A percentile compares a stretch with the other conserved stretches of the same genome.
Conservation (phyloP, 2,113 vertebrate genomes). For the Galemys pyrenaicus region DNA sequence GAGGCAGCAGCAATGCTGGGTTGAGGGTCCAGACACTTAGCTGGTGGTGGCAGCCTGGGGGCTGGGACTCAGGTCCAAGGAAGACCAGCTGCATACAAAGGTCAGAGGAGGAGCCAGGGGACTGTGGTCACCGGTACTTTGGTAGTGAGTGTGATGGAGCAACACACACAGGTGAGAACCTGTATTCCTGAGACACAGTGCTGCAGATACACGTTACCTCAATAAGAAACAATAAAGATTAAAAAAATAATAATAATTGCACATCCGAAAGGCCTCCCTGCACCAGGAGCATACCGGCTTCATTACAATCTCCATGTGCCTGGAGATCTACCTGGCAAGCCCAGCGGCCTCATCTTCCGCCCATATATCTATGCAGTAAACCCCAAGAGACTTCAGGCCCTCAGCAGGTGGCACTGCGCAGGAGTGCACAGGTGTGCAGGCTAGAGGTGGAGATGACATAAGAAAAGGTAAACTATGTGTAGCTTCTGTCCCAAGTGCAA, state of each 20-base stretch:
- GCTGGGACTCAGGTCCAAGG: not conserved
- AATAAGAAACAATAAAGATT: no score
- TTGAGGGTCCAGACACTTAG: not conserved
- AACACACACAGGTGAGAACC: no score
- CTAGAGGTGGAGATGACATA: not conserved
- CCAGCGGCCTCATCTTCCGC: not conserved
- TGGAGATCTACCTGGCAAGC: not conserved
- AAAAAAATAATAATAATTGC: not conserved
- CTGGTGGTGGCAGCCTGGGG: rapidly evolving
- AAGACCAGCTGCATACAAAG: not conserved
- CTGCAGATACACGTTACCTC: no score
- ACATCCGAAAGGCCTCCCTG: not conserved
- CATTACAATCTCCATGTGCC: not conserved
- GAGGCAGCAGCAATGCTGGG: not conserved
- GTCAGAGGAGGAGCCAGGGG: no score
- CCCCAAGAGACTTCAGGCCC: not conserved
- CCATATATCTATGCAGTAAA: not conserved
- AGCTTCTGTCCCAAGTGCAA: rapidly evolving
- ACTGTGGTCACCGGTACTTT: no score
- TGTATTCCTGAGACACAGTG: no score
- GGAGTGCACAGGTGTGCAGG: not conserved
- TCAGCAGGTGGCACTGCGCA: not conserved
- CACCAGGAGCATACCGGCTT: not conserved
- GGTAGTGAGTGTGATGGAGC: no score
- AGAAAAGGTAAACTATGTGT: rapidly evolving